Evolutionary conservation across 1,140 invertebrate species (phyloP).

Genomic region (Drosophila lini): DNA sequence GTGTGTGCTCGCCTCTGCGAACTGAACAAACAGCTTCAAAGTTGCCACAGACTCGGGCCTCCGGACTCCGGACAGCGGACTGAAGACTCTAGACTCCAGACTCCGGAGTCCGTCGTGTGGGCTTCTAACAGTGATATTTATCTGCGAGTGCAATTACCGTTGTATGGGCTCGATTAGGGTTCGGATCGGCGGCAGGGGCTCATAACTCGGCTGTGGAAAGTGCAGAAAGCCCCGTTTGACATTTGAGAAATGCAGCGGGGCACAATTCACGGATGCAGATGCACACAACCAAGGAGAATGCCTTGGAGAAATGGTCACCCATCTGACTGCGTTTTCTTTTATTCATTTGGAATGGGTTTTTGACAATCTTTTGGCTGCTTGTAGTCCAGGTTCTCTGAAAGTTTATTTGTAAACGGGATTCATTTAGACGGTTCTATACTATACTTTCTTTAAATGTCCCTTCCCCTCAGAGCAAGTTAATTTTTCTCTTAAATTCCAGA

Average conservation of each 20-base stretch:
- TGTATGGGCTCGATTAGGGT: constrained; percentile 79
- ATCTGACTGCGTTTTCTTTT: constrained; percentile 8
- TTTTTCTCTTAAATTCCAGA: constrained; percentile 22
- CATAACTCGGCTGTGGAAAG: constrained; percentile 65
- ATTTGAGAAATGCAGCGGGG: constrained; percentile 42
- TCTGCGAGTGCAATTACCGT: constrained; percentile 77
- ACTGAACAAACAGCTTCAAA: constrained; percentile 68
- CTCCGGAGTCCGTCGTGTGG: constrained; percentile 54
- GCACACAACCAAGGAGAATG: constrained; percentile 15
- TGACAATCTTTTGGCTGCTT: too few species aligned
- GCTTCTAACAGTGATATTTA: constrained; percentile 82
- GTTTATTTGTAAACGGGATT: neutral
- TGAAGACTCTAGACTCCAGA: neutral
- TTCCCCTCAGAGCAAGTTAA: constrained; percentile 1
- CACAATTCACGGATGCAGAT: constrained; percentile 27
- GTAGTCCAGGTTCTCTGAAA: neutral
- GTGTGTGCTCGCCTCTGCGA: constrained; percentile 41
- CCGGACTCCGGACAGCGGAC: neutral
- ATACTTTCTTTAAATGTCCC: neutral
- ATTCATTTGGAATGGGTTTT: constrained; percentile 6
- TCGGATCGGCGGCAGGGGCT: constrained; percentile 61
- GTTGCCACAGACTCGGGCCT: constrained; percentile 46
- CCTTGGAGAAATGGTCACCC: constrained; percentile 19
- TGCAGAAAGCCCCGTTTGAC: constrained; percentile 40
- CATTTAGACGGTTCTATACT: too few species aligned